phyloP scores from a whole-genome alignment of 2,797 vertebrate genomes.

The Gadopsis bispinosus region DNA sequence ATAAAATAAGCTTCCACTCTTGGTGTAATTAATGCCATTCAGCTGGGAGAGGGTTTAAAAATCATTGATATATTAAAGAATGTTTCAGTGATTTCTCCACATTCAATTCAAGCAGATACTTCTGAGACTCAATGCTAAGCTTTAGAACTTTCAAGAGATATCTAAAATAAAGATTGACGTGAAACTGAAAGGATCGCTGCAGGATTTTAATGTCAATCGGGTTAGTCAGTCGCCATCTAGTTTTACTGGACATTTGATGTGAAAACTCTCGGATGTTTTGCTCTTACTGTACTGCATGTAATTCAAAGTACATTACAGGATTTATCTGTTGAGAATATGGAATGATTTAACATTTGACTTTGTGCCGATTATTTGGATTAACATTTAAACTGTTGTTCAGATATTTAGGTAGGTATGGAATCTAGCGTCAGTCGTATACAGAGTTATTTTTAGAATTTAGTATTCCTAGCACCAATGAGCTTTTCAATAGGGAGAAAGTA shows the following conservation, averaged over 20 bases:
- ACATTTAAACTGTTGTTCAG: neutral
- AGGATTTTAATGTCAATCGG: slow-evolving; percentile 22
- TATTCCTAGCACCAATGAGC: neutral
- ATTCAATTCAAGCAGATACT: slow-evolving; percentile 30
- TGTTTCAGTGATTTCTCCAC: slow-evolving; percentile 47
- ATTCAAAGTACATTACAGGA: slow-evolving; percentile 12
- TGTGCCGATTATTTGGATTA: slow-evolving; percentile 4
- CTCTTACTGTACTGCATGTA: neutral
- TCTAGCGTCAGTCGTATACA: neutral
- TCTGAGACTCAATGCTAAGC: slow-evolving; percentile 1
- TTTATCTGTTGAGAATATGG: neutral
- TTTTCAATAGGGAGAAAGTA: neutral
- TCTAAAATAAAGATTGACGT: slow-evolving; percentile 13
- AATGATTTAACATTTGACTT: neutral
- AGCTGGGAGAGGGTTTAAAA: slow-evolving; percentile 52
- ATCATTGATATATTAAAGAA: slow-evolving; percentile 49
- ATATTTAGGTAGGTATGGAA: neutral
- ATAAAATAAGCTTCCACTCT: slow-evolving; percentile 71
- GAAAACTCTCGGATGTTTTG: neutral
- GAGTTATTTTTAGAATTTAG: neutral
- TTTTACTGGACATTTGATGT: slow-evolving; percentile 24
- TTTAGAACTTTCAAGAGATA: slow-evolving; percentile 25
- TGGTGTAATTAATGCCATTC: slow-evolving; percentile 74
- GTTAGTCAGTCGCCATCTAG: neutral
- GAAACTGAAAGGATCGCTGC: slow-evolving; percentile 8